Conservation (phyloP, 2,888 invertebrate species). For the Eilema griseolum region DNA sequence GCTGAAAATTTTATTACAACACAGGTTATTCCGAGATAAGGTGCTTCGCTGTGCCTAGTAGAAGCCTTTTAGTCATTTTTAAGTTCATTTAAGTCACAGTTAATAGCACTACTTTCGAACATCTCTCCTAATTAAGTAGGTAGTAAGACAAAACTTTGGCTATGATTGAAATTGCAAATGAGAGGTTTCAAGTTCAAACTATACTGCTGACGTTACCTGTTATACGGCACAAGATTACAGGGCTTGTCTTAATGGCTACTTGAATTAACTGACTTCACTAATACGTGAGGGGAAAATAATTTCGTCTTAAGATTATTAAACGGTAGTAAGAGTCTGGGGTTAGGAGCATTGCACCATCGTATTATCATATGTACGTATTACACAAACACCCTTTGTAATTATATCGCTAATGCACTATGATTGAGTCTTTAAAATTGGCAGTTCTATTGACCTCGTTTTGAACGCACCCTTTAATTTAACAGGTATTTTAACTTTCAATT, state of each 20-base stretch:
- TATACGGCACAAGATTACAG: no score
- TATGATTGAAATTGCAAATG: background rate
- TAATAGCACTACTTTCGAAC: no score
- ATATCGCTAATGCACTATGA: conserved; percentile 23
- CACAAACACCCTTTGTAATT: conserved; percentile 18
- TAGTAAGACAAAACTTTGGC: background rate
- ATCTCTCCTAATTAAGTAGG: no score
- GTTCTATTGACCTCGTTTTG: conserved; percentile 14
- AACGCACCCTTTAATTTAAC: conserved; percentile 28
- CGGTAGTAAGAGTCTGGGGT: background rate
- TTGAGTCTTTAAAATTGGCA: conserved; percentile 29
- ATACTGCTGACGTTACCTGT: background rate
- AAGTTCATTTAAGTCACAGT: no score
- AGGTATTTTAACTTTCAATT: conserved; percentile 37
- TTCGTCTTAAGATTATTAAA: background rate
- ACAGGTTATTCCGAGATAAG: no score
- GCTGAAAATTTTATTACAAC: no score
- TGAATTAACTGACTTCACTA: no score
- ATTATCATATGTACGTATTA: background rate
- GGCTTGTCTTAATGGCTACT: no score
- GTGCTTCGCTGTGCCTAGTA: no score
- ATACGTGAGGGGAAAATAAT: background rate
- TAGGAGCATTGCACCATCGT: background rate
- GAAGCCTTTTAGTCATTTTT: no score
- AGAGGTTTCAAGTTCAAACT: background rate